Evolutionary conservation across 2,888 invertebrate species (phyloP).

Genomic region (Drosophila mayaguana): DNA sequence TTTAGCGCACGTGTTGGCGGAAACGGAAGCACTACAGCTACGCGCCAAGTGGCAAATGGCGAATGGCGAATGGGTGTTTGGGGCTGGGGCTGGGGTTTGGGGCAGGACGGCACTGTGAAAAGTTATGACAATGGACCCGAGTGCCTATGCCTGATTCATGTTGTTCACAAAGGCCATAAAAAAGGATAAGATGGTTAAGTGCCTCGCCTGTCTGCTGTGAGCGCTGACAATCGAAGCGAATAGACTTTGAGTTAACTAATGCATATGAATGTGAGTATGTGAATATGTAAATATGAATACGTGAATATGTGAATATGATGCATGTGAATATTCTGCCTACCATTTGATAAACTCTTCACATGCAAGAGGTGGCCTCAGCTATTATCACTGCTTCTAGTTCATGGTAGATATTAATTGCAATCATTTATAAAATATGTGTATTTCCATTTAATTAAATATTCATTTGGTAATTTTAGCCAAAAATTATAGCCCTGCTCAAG

Average conservation of each 20-base stretch:
- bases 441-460: neutral
- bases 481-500: neutral
- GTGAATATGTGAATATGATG: neutral
- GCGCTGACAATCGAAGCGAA: slow-evolving; percentile 6
- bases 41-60: slow-evolving; percentile 45
- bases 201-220: slow-evolving; percentile 6
- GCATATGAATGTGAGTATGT: neutral
- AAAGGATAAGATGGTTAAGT: slow-evolving; percentile 29
- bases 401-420: neutral
- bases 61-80: neutral
- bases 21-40: slow-evolving; percentile 61
- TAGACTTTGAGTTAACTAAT: neutral
- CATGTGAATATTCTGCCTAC: neutral
- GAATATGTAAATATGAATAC: neutral
- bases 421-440: neutral
- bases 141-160: slow-evolving; percentile 36
- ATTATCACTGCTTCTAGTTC: too few relatives aligned
- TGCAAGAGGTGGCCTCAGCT: too few relatives aligned
- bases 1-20: slow-evolving; percentile 72
- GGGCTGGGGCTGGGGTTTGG: neutral
- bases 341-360: neutral
- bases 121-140: slow-evolving; percentile 46
- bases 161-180: slow-evolving; percentile 25
- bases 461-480: too few relatives aligned
- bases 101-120: slow-evolving; percentile 16